Base-by-base conservation (phyloP, 2,888 invertebrate species). In the Netelia fuscicornis region DNA sequence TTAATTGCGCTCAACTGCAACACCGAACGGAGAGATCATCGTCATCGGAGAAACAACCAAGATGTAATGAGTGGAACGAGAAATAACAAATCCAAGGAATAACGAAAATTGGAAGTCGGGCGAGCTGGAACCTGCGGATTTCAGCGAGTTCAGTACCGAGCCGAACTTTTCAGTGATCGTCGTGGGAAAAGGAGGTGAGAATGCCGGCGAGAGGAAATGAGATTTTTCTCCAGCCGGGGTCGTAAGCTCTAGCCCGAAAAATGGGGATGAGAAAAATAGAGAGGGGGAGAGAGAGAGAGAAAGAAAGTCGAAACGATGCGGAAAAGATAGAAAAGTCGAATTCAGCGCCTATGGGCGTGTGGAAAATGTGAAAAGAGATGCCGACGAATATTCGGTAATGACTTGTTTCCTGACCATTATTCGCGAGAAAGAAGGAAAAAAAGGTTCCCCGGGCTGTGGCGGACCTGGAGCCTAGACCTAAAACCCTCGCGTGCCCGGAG, bases 381-480 rank as follows among this genome's bases (percentile, higher is more conserved):
- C 68, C 64, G 58, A 23, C 62, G 79, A 85, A 83, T 81, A 86
- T 83, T 87, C 84, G 81, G 86, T 88, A 89, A 89, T 84, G 78
- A 76, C 85, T 75, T 68, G 83, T 85, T 87, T 83, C 81, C 81
- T 75, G 81, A 79, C 48, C 72, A 83, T 84, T 81, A 84, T 84
- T 83, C 74, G 71, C 72, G 20, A 76, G 70, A 62, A 48, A 83
- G 25, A 71, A 64, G 44, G 62, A 71, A 72, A 71, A 80, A 86
- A 85, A 86, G 62, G 75, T 71, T 79, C 48, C 48, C 67, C 52
- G 78, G 70, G 11, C 20, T 58, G 74, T 37, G 62, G 20, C 58
- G 76, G 52, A 58, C 54, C 42, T 42, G 52, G 75, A 81, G 77
- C 85, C 58, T 65, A 42, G 64, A 56, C 58, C 54, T 9, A 25